Evolutionary conservation across 2,113 vertebrate genomes (phyloP), one percentile per base, ranked within the genome.

Genomic region (Numida meleagris): DNA sequence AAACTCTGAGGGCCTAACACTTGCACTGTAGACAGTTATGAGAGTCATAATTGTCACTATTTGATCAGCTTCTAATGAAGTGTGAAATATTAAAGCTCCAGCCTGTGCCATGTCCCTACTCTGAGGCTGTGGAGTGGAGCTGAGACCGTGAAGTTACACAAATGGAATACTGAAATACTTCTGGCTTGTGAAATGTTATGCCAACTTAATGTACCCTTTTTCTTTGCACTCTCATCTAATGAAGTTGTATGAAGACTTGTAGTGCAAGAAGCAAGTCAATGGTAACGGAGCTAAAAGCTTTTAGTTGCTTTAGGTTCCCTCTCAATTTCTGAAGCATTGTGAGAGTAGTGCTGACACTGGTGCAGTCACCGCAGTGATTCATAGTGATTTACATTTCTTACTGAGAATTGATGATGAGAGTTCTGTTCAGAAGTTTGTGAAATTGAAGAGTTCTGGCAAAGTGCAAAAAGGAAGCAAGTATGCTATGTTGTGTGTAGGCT

Each of bases 321-420:
- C 42, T 97, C 66, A 1, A 0, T 58, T 96, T 90, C 83, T 77
- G 24, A 80, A 77, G 94, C 57, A 66, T 81, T 86, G 27, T 74
- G 72, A 83, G 91, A 92, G 42, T 9, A 72, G 53, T 50, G 67
- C 87, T 0, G 38, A 55, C 87, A 55, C 86, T 83, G 68, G 90
- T 93, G 86, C 89, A 67, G 82, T 91, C 1, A 14, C 84, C 68
- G 57, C 61, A 59, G 76, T 87, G 89, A 86, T 90, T 97, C 82
- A 93, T 40, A 36, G 65, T 51, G 66, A 58, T 85, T 93, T 57
- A 33, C 72, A 42, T 79, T 87, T 92, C 96, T 94, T 91, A 90
- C 92, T 96, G 92, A 84, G 93, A 92, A 86, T 93, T 94, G 91
- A 92, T 94, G 76, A 86, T 74, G 87, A 88, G 61, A 86, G 42